phyloP scores from a whole-genome alignment of 2,888 invertebrate species.

The Dromius quadrimaculatus region DNA sequence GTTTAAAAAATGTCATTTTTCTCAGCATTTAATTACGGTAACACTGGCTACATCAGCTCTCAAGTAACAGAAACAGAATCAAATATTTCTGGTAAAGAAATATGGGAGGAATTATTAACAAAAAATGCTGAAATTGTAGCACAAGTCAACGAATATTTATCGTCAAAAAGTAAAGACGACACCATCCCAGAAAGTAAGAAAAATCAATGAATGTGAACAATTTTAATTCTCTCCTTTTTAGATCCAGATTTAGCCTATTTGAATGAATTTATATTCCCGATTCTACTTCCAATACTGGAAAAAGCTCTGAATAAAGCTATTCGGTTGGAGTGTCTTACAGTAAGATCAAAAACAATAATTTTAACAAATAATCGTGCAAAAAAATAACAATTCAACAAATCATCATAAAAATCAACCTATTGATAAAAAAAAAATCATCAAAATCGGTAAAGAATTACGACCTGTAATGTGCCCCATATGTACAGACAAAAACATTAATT shows the following conservation, averaged over 20 bases:
- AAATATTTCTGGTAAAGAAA: conserved; percentile 52
- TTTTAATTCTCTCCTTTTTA: conserved; percentile 42
- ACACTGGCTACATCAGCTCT: no score
- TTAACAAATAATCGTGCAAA: no score
- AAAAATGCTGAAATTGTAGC: conserved; percentile 40
- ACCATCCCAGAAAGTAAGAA: conserved; percentile 49
- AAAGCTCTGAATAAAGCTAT: conserved; percentile 57
- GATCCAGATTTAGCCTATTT: conserved; percentile 57
- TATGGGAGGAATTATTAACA: conserved; percentile 50
- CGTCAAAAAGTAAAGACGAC: conserved; percentile 13
- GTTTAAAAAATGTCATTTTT: no score
- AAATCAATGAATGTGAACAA: conserved; percentile 47
- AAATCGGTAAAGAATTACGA: no score
- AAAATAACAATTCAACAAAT: no score
- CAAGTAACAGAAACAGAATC: no score
- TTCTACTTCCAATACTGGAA: conserved; percentile 59
- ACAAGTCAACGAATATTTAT: conserved; percentile 9
- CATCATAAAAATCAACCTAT: no score
- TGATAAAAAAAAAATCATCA: no score
- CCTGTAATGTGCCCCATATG: no score
- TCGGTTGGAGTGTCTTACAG: conserved; percentile 56
- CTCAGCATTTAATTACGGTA: no score
- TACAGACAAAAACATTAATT: no score
- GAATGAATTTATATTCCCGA: conserved; percentile 58
- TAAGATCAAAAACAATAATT: conserved; percentile 47